Base-by-base conservation (phyloP, 2,888 invertebrate species). In the Latrodectus elegans region DNA sequence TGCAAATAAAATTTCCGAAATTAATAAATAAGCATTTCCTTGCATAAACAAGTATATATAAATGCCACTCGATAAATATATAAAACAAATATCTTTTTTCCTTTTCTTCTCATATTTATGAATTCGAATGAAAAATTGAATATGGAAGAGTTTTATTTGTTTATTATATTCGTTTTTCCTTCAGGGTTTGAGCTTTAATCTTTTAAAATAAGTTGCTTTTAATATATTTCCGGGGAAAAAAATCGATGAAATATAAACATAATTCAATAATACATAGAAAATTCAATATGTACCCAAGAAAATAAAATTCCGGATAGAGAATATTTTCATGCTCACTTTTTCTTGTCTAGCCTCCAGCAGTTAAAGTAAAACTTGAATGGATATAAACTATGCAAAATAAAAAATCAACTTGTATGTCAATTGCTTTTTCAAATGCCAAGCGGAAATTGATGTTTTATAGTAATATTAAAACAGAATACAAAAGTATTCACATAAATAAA, bases 231-330 rank as follows among this genome's bases (percentile, higher is more conserved):
- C 0, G 60, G 10, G 11, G n/a, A 11, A 15, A 49, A n/a, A 65
- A 81, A 73, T 81, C 73, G 52, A 81, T 80, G 80, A 72, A 72
- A 74, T 73, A 81, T 65, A 81, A 73, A 81, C 73, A 81, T 73
- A 64, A 68, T 81, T 81, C 67, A 65, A 81, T 73, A 81, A 74
- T 73, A 53, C 52, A 74, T 67, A 49, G 73, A 60, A 60, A 15
- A 15, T n/a, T 15, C 12, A 15, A n/a, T 60, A 60, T 15, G 60
- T 15, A 60, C 60, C 12, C 12, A 60, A 15, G 60, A n/a, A 60
- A 60, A 60, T 60, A 60, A 60, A 60, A 38, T 38, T 38, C 38
- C 38, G 38, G 4, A 38, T 38, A 2, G 38, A 2, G 38, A 60
- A 60, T n/a, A n/a, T 60, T 60, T 60, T 11, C n/a, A 60, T 60